phyloP scores from a whole-genome alignment of 2,113 vertebrate genomes.

The Ornithorhynchus anatinus region DNA sequence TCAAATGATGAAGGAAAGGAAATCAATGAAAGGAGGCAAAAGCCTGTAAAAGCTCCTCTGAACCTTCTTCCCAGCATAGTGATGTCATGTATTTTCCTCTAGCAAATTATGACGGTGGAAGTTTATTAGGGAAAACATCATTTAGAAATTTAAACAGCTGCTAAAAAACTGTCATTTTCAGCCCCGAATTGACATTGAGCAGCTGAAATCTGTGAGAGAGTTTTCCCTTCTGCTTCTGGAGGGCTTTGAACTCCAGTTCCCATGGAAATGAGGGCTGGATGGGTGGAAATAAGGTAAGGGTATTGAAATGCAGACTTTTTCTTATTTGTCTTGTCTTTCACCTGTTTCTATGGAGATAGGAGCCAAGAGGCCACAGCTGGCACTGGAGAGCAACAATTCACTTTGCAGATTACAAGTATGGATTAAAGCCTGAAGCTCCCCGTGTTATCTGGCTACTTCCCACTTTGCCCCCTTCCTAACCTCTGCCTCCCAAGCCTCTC shows the following conservation, averaged over 20 bases:
- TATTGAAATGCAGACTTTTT: neutral
- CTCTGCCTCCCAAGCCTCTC: neutral
- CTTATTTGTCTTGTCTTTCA: neutral
- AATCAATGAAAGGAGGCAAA: neutral
- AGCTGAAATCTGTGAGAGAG: neutral
- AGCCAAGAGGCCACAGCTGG: neutral
- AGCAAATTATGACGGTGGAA: conserved; percentile 23
- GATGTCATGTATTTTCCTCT: neutral
- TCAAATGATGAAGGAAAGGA: neutral
- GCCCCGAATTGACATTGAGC: conserved; percentile 16
- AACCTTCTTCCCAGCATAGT: neutral
- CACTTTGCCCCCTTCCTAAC: neutral
- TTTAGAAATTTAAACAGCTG: conserved; percentile 27
- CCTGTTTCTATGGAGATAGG: conserved; percentile 25
- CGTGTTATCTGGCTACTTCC: neutral
- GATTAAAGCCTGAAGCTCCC: neutral
- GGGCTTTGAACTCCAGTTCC: conserved; percentile 3
- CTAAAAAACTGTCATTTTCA: conserved; percentile 30
- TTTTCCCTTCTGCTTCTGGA: conserved; percentile 10
- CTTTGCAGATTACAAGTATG: neutral
- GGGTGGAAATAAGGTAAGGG: neutral
- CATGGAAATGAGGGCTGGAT: conserved; percentile 21
- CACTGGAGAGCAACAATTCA: neutral
- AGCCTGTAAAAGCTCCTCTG: neutral
- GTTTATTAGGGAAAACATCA: conserved; percentile 44